Evolutionary conservation across 1,140 invertebrate genomes (phyloP), one percentile per base, ranked within the genome.

Genomic region (Aphelinus atriplicis): DNA sequence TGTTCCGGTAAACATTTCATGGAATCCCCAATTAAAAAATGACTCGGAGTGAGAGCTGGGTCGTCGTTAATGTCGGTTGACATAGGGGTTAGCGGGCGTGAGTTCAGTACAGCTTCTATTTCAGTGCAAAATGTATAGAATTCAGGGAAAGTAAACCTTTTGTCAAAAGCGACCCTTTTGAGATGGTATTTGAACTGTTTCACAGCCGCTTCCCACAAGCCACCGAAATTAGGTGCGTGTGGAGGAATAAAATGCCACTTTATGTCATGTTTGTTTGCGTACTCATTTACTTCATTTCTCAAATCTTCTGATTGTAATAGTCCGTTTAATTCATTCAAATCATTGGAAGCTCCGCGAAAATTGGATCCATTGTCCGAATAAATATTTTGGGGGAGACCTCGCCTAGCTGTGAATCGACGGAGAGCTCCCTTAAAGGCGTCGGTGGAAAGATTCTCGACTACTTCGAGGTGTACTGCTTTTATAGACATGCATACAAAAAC

Each of bases 51-150:
- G 6, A 47, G 73, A 1, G 42, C 70, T 7, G 26, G 3, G 2
- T 7, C 48, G 55, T 72, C 60, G 50, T 72, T 72, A 1, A 45
- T 47, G 46, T 72, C 70, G 3, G 70, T 53, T 3, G 70, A 72
- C 9, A 72, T 26, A 9, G 61, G 65, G 53, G 43, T 74, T 42
- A 80, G 61, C 7, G 80, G 79, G 7, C 79, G 51, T 45, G 78
- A 80, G 71, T 81, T 81, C 9, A 79, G 62, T 7, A 71, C 57
- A 26, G 76, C 78, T 73, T 81, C 80, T 3, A 80, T 76, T 71
- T 79, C 76, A 42, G 57, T 66, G 5, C 75, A 71, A 56, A 80
- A 69, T 3, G 80, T 81, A n/a, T 61, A 55, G 45, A 79, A 72
- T 68, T 79, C 77, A 71, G 80, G 78, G 62, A 66, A 80, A 5